Base-by-base conservation (phyloP, 2,888 invertebrate species). In the Nemotelus nigrinus region DNA sequence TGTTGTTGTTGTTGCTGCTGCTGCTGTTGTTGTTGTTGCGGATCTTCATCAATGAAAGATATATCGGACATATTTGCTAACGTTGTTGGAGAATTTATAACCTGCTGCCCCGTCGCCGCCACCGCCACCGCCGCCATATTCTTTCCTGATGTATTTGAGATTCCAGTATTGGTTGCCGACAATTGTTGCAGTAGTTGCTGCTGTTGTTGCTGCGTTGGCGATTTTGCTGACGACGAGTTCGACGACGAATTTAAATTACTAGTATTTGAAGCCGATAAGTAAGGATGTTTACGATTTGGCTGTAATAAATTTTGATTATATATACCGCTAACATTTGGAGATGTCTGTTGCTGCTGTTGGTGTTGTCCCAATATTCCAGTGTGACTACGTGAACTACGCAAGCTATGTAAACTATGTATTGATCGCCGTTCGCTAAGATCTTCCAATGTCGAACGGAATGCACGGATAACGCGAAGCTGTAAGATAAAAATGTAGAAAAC, bases 381-480 rank as follows among this genome's bases (percentile, higher is more conserved):
- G 85, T 91, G 90, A 86, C 91, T 91, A 86, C 93, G 91, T 83
- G 92, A 92, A 90, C 93, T 94, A 90, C 95, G 95, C 89, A 95
- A 93, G 88, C 95, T 96, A 89, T 96, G 96, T 89, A 96, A 93
- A 91, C 97, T 97, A 93, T 98, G 97, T 89, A 97, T 94, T 89
- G 97, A 98, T 89, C 98, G 96, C 86, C 97, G 94, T 90, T 99
- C 99, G 91, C 97, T 98, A 91, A 99, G 91, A 91, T 99, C 99
- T 93, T 99, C 99, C 92, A 99, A 92, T 88, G 95, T 98, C 87
- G 97, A 97, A 92, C 96, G 97, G 96, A 99, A 99, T 88, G 99
- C 99, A 91, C 98, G 96, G 91, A 99, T 98, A 90, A 99, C 99
- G 90, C 99, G 96, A 91, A 99, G 94, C 99, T 99, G 97, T 92